Base-by-base conservation (phyloP, 2,113 vertebrate species). In the Saccopteryx bilineata region DNA sequence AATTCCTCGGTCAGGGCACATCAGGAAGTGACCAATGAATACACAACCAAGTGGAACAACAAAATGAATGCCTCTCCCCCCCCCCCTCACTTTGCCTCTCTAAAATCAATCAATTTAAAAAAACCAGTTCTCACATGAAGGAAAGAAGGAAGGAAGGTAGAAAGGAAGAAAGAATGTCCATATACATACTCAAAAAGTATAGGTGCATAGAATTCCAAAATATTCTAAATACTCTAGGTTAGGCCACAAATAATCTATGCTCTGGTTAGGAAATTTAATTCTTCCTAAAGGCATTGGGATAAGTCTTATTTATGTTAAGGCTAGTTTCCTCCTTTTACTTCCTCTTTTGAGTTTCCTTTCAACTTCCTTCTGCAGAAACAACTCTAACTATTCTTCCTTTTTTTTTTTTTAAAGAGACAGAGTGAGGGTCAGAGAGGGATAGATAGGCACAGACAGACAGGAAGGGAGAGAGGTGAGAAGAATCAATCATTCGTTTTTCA, bases 311-410 rank as follows among this genome's bases (percentile, higher is more conserved):
- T 90, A 66, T 72, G n/a, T 65, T 76, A 96, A 85, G 9, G 33
- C 56, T 69, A 83, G 69, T n/a, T 96, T 95, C 60, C 79, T 75
- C 18, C 31, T 94, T 91, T 93, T 68, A 86, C 87, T 95, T 96
- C 93, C 90, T 94, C 89, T 96, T 48, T 92, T 31, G 19, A 46
- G 17, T 87, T 91, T 94, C 72, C 78, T 93, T 93, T 76, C n/a
- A 79, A 93, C 46, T 71, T 89, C 60, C 79, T 82, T 89, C 56
- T 84, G 58, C 0, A 18, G 3, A 9, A 82, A 63, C 75, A 95
- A 93, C 23, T 86, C 93, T 69, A 95, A 17, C 58, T 39, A 84
- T 83, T 95, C 69, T 91, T 81, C 39, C n/a, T n/a, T 39, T 39
- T 39, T 39, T 39, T 39, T 39, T 39, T 39, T 39, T 39, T 39